Evolutionary conservation across 2,113 vertebrate species (phyloP).

Genomic region (Microcebus murinus): DNA sequence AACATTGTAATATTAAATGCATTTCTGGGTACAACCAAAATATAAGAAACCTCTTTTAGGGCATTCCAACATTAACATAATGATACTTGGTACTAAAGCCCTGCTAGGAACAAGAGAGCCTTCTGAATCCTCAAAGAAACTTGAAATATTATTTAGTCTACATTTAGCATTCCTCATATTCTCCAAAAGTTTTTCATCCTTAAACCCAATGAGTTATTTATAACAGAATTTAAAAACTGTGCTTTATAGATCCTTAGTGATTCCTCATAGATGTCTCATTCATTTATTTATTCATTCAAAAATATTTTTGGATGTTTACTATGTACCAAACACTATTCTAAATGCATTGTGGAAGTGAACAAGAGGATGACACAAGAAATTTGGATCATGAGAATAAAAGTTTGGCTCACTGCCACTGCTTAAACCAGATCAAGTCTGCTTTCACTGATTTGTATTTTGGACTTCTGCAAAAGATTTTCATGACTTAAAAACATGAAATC

Average conservation of each 20-base stretch:
- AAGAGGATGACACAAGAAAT: background rate
- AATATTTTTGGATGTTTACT: background rate
- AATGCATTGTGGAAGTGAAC: background rate
- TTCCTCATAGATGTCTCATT: background rate
- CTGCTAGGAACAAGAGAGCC: background rate
- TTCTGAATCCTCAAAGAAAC: background rate
- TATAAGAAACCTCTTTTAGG: background rate
- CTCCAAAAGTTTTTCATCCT: background rate
- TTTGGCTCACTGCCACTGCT: background rate
- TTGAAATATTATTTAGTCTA: background rate
- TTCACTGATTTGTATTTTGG: background rate
- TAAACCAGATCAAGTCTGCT: background rate
- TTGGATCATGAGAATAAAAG: background rate
- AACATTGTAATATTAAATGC: no score
- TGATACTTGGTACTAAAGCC: background rate
- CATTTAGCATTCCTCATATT: background rate
- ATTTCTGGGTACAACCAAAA: background rate
- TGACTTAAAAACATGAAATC: background rate
- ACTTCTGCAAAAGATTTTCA: background rate
- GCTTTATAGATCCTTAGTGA: background rate
- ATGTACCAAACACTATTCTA: background rate
- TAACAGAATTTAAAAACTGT: background rate
- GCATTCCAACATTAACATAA: background rate
- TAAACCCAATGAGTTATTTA: background rate
- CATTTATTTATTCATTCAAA: background rate